Evolutionary conservation across 2,797 vertebrate species (phyloP), one percentile per base, ranked within the genome.

Genomic region (Amblyopsis hoosieri): DNA sequence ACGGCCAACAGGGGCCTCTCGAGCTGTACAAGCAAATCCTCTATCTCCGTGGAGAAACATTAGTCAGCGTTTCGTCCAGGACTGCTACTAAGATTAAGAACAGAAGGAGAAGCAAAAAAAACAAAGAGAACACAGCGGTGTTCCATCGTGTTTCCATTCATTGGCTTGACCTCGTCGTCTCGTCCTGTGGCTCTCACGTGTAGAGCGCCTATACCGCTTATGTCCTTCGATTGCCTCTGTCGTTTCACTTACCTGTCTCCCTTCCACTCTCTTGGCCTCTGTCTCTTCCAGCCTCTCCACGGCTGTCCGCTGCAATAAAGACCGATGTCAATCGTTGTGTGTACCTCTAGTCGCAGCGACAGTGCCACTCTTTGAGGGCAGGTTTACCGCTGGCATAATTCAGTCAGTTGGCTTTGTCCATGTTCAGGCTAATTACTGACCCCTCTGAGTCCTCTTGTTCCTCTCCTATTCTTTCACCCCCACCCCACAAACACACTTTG

Each of bases 321-420:
- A 67, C 71, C 69, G 72, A 83, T 75, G 82, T 80, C 72, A 72
- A 72, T 58, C 37, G 23, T 23, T 14, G 12, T 45, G 55, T 62
- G 75, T 80, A 72, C 58, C 69, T 64, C 58, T 49, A 70, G 72
- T 76, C 79, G 85, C 61, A 81, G 57, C 75, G 56, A 53, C 72
- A 71, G 59, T 69, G 56, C 72, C 60, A 76, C 66, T 73, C 62
- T 63, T 64, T 75, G 60, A 45, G 37, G 69, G 61, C 74, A 49
- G 11, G 69, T 85, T 85, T 84, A 86, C 85, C 60, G 4, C 68
- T 60, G 11, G 67, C 76, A 67, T 80, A 83, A 85, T 78, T 86
- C 83, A 76, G 75, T 76, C 78, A 55, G 57, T 67, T 72, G 19
- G 37, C 72, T 55, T 42, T 62, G 74, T 85, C 72, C 77, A 62